Evolutionary conservation across 2,888 invertebrate genomes (phyloP), one percentile per base, ranked within the genome.

Genomic region (Psylliodes chrysocephalus): DNA sequence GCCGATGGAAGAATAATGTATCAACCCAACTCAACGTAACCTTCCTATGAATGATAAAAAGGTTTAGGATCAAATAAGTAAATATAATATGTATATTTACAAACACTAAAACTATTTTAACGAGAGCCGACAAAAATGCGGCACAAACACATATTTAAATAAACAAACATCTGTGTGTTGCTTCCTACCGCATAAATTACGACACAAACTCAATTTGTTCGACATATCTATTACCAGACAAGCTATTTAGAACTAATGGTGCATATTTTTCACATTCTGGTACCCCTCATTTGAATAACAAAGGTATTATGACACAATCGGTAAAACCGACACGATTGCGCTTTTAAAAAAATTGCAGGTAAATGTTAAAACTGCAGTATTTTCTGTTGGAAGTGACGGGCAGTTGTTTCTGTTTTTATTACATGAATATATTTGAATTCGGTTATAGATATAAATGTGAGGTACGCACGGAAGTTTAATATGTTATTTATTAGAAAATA

Each of bases 211-310:
- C 10, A 22, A n/a, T 22, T 46, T 46, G 46, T 46, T 46, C 12
- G 22, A 46, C 46, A 46, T 46, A 17, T 17, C 44, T 40, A 19
- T 47, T 47, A 25, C 12, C 22, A 25, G 47, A 25, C 47, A 17
- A 6, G 15, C 17, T 49, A 30, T 49, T 49, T 30, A 49, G 15
- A 49, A 49, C 49, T 49, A 38, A 35, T 18, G 18, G 35, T 33
- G 52, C 52, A 52, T 38, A 52, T 52, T 52, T 52, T 52, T 52
- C 52, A 52, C 52, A 38, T 52, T 38, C 38, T 14, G 38, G 5
- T 52, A 25, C 17, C n/a, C 25, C 38, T 52, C 33, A 52, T 52
- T 52, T 35, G 19, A 35, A 52, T 52, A 35, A 52, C 52, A 38
- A 19, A 52, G 14, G 17, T 22, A 25, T 30, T 51, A 49, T 49